These are phyloP conservation scores for Olivierus martensii DNA, from an alignment of 1,140 invertebrate species.

Conservation along the genomic window DNA sequence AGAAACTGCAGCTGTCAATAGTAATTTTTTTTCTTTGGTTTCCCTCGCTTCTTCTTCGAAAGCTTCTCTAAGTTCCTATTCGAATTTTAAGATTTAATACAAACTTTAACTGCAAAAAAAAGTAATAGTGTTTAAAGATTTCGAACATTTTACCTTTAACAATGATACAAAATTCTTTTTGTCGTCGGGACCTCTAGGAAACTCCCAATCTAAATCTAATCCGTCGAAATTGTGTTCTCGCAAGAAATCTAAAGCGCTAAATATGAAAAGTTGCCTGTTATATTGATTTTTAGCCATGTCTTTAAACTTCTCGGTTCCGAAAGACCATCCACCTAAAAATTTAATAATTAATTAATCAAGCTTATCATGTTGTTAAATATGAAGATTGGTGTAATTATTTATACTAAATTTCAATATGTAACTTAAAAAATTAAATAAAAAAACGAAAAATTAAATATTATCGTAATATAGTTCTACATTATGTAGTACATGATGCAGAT, in stretches of 20 bases:
- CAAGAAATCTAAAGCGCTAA: constrained; percentile 79
- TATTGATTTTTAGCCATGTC: constrained; percentile 75
- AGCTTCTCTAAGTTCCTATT: constrained; percentile 64
- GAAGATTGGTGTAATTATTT: too few relatives aligned
- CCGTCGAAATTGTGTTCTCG: constrained; percentile 56
- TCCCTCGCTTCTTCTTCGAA: constrained; percentile 77
- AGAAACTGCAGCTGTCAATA: constrained; percentile 51
- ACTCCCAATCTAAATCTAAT: constrained; percentile 93
- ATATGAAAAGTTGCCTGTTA: constrained; percentile 79
- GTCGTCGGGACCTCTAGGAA: constrained; percentile 80
- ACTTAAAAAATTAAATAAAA: too few relatives aligned
- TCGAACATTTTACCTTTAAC: constrained; percentile 69
- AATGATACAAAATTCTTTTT: constrained; percentile 87
- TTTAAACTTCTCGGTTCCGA: constrained; percentile 88
- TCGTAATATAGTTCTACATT: too few relatives aligned
- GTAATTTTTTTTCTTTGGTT: constrained; percentile 51
- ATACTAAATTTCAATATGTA: too few relatives aligned
- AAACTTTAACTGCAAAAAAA: not conserved
- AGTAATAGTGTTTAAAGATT: not conserved
- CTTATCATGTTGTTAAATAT: too few relatives aligned
- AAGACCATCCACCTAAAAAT: constrained; percentile 74
- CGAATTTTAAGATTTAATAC: not conserved
- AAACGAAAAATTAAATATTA: too few relatives aligned
- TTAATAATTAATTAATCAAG: too few relatives aligned
- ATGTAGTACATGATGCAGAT: too few relatives aligned